Evolutionary conservation across 2,113 vertebrate species (phyloP), one percentile per base, ranked within the genome.

Genomic region (Puffinus mauretanicus): DNA sequence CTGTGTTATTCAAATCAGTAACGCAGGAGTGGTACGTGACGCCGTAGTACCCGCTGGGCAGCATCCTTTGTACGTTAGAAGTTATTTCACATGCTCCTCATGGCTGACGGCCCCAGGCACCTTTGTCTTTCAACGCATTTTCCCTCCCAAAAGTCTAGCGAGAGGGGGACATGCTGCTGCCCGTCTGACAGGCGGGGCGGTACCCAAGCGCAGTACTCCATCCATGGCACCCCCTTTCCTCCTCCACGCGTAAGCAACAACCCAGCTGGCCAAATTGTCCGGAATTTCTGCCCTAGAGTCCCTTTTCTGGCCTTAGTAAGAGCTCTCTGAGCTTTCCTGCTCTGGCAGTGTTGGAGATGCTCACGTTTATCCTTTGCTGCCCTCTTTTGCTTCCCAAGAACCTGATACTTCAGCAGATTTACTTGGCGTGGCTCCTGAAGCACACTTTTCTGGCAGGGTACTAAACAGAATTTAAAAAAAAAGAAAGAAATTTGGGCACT

Each of bases 221-320:
- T 18, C 38, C 29, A 1, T 9, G 12, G 16, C 34, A 16, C 18
- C 4, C 12, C 12, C 11, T 46, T 61, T 67, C 6, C 25, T 65
- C 26, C 47, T 73, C 47, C 24, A 4, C 0, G 0, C 0, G 0
- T 27, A 14, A 34, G 26, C 44, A n/a, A 3, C 5, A 17, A 70
- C 51, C 17, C 25, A 20, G 1, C 42, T 11, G 36, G 11, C 19
- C 13, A 17, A 32, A 7, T 72, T 11, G 20, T n/a, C 52, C 34
- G 7, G 9, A 0, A 60, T 32, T 73, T 54, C 20, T 26, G 14
- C 16, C 69, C 22, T 20, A 4, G 34, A n/a, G 4, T 70, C 20
- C 13, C 4, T 75, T 49, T 72, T 22, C 42, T 73, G n/a, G 5
- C 32, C 26, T 34, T 20, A 24, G 26, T 12, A 30, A 30, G 61